Conservation (phyloP, 2,113 vertebrate species). For the Dipodomys ordii region DNA sequence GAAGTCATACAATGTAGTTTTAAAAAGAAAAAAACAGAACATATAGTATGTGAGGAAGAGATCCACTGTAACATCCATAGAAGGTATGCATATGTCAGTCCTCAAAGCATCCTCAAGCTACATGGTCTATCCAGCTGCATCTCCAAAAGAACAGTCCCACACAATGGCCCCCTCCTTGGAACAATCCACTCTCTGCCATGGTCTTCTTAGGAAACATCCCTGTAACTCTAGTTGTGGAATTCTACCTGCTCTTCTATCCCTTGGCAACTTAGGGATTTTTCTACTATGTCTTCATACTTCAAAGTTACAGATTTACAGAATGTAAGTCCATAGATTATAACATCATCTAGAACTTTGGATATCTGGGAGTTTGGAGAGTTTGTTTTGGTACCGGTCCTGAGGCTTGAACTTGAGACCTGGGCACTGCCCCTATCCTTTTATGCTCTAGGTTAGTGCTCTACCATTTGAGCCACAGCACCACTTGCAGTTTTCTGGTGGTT, state of each 20-base stretch:
- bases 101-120: neutral
- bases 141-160: neutral
- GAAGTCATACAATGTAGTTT: neutral
- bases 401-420: too few relatives aligned
- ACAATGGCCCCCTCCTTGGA: neutral
- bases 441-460: too few relatives aligned
- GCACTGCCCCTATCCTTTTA: too few relatives aligned
- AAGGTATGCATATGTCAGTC: neutral
- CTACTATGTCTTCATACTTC: slow-evolving; percentile 52
- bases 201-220: neutral
- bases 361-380: too few relatives aligned
- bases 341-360: neutral
- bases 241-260: neutral
- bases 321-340: slow-evolving; percentile 23
- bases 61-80: neutral
- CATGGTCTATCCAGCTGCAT: neutral
- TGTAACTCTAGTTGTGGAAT: neutral
- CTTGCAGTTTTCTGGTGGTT: too few relatives aligned
- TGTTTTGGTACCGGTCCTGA: too few relatives aligned
- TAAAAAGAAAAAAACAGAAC: neutral
- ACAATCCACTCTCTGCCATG: too few relatives aligned
- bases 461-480: too few relatives aligned
- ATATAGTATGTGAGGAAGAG: neutral
- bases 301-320: slow-evolving; percentile 35
- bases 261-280: neutral